phyloP scores from a whole-genome alignment of 2,888 invertebrate species.

The Sminthurides aquaticus region DNA sequence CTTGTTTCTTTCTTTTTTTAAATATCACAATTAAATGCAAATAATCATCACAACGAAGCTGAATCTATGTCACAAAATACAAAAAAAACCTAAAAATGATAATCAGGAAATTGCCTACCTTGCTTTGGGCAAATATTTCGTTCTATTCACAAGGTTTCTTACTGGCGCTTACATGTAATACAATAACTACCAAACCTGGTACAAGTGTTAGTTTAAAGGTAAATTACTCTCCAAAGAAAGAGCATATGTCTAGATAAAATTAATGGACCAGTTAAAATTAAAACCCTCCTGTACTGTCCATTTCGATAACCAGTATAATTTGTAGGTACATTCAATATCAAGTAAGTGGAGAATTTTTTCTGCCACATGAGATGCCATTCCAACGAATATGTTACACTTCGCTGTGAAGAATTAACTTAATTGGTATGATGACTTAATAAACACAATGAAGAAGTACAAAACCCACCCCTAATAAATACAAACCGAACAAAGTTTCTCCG shows the following conservation, averaged over 20 bases:
- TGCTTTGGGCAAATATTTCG: background rate
- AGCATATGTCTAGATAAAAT: background rate
- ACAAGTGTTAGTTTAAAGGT: too few relatives aligned
- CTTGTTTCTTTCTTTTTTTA: constrained; percentile 17
- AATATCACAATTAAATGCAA: constrained; percentile 32
- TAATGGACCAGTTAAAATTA: constrained; percentile 1
- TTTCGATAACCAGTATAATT: background rate
- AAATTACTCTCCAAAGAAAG: too few relatives aligned
- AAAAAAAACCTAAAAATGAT: constrained; percentile 19
- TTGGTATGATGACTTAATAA: background rate
- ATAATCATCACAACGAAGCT: constrained; percentile 28
- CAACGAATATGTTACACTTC: background rate
- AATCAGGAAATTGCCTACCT: background rate
- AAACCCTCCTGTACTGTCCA: background rate
- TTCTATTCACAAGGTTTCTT: background rate
- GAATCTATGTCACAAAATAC: constrained; percentile 23
- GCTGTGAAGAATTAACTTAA: background rate
- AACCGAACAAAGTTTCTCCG: background rate
- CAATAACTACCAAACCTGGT: too few relatives aligned
- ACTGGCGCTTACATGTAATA: background rate
- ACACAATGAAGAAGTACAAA: background rate
- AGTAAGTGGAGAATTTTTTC: constrained; percentile 16
- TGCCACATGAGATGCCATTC: constrained; percentile 2
- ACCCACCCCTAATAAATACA: constrained; percentile 5
- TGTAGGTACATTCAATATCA: constrained; percentile 25